Percentiles rank a stretch among this genome's conserved stretches.
Evolutionary conservation across 2,888 invertebrate species (phyloP).

Genomic region (Hypsopygia costalis): DNA sequence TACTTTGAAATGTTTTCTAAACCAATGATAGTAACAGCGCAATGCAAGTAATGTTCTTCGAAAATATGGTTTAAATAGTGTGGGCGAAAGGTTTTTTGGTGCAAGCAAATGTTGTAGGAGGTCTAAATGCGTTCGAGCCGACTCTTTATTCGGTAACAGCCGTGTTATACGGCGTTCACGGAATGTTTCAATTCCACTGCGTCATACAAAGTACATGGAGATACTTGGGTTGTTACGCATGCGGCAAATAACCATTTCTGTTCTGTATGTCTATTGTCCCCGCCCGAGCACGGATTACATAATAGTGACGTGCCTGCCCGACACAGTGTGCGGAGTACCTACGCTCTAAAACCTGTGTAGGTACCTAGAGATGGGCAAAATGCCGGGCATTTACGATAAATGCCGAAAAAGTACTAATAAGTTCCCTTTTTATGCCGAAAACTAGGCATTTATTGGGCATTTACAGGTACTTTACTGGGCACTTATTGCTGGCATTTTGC

Average conservation of each 20-base stretch:
- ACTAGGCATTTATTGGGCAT: no score
- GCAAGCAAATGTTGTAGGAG: constrained; percentile 16
- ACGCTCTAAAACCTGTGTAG: no score
- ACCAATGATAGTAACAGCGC: background rate
- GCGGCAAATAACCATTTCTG: background rate
- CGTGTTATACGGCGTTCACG: constrained; percentile 25
- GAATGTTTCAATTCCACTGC: constrained; percentile 26
- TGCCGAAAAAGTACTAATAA: no score
- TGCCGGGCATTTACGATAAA: no score
- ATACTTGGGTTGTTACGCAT: background rate
- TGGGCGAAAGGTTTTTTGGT: background rate
- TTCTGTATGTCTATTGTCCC: no score
- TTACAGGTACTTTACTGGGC: no score
- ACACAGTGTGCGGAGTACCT: no score
- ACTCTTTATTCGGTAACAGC: constrained; percentile 23
- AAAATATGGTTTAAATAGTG: background rate
- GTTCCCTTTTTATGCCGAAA: no score
- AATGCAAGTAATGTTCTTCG: background rate
- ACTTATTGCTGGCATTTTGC: no score
- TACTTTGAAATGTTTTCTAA: background rate
- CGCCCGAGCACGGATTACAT: no score
- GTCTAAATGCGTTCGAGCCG: constrained; percentile 17
- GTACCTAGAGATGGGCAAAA: no score
- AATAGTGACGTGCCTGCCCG: no score
- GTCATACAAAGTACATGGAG: constrained; percentile 15